Base-by-base conservation (phyloP, 2,113 vertebrate species). In the Columba livia region DNA sequence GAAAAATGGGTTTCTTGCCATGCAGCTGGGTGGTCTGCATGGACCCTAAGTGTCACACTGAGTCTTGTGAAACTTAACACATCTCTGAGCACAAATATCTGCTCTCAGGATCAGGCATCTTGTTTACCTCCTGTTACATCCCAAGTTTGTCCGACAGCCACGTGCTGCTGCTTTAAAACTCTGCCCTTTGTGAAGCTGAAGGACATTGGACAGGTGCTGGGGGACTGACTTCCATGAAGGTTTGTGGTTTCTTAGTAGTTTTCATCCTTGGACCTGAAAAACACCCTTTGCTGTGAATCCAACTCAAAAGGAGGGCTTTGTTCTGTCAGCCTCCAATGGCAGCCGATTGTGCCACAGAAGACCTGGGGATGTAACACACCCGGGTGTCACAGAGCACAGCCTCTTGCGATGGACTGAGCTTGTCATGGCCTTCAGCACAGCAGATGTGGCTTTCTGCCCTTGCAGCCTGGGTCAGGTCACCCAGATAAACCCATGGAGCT, bases 1-100 rank as follows among this genome's bases (percentile, higher is more conserved):
- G 54, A 56, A 88, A 94, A 79, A 38, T 3, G 24, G 19, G 28
- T 66, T 94, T 93, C 32, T 88, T 88, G 82, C 82, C 36, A 24
- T 82, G 88, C 51, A 57, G 3, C 56, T 96, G 97, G 87, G 93
- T 97, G 94, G 96, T 97, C 96, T 70, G 29, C 44, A 11, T 26
- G 32, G 24, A 92, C 40, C 66, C 34, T 17, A 31, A 66, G 71
- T 18, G 34, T 54, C 47, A 11, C 3, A 15, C 61, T 29, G 50
- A 85, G 48, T 32, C 85, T 58, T 75, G 48, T 54, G 77, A 82
- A 92, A 86, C 25, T 71, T 50, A 75, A 58, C 61, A 53, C 51
- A 92, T n/a, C 42, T 82, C 88, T 86, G 81, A 79, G 79, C 65
- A 90, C 58, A 88, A 67, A 56, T 8, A 56, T 4, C 61, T 82